Base-by-base conservation (phyloP, 2,797 vertebrate genomes). In the Melanotaenia boesemani region DNA sequence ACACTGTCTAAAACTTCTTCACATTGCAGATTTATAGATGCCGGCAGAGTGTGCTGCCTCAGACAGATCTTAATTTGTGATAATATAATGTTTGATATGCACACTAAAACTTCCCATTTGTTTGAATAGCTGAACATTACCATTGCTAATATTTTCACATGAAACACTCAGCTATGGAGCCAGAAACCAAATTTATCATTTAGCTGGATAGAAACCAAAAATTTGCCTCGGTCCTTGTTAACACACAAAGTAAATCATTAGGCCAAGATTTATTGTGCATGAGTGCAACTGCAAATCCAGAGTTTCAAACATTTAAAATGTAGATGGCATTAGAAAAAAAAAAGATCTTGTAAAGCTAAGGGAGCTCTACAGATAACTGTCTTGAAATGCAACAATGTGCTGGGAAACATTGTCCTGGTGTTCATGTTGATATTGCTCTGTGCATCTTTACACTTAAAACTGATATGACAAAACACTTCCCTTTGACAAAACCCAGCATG, bases 121-220 rank as follows among this genome's bases (percentile, higher is more conserved):
- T 81, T 73, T 85, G 73, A 83, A 74, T 69, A 73, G 72, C 48
- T 55, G 66, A 70, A 56, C 34, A 63, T 77, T 81, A 72, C 67
- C 58, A 22, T 24, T 62, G 77, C 34, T 67, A 77, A 87, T 71
- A 70, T 81, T 86, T 77, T 56, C 72, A 65, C n/a, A 85, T 50
- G 55, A 70, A 80, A 68, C n/a, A 59, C 52, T 78, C 39, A 58
- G 56, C 61, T 5, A 20, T 75, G 58, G 67, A 75, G 80, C 48
- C 70, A 34, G 56, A 41, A 48, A 55, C 74, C 32, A 69, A 56
- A 86, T 81, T 72, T 83, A 77, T 82, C 70, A 68, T 28, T 41
- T 30, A 26, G 55, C 16, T 77, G 48, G 67, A 80, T 46, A 59
- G 59, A 78, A 80, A 76, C 50, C 76, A 16, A 81, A 62, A 48